Conservation (phyloP, 2,888 invertebrate species). For the Papilio gigon region DNA sequence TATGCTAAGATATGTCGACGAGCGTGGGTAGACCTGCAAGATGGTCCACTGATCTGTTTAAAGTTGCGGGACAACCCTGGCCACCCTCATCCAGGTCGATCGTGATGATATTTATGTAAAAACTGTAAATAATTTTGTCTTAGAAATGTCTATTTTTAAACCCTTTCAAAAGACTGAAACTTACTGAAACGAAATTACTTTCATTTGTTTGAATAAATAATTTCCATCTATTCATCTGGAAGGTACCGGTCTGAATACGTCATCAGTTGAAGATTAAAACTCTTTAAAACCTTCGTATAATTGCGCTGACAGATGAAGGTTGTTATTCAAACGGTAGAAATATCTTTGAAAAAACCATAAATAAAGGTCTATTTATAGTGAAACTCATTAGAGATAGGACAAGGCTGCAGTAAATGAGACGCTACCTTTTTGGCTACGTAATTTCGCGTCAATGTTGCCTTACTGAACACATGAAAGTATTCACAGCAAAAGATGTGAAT, state of each 20-base stretch:
- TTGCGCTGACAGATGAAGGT: constrained; percentile 3
- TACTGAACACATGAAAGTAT: background rate
- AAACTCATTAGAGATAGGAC: constrained; percentile 21
- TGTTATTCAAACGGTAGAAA: constrained; percentile 8
- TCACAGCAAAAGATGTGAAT: too few relatives aligned
- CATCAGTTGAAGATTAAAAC: constrained; percentile 23
- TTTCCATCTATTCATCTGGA: background rate
- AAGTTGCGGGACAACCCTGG: too few relatives aligned
- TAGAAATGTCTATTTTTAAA: background rate
- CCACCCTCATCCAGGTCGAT: too few relatives aligned
- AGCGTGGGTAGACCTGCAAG: too few relatives aligned
- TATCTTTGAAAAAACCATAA: constrained; percentile 13
- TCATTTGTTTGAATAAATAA: background rate
- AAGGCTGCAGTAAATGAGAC: background rate
- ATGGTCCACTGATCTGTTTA: too few relatives aligned
- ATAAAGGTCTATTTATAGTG: background rate
- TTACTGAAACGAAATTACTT: background rate
- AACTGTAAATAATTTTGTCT: background rate
- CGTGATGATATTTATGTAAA: too few relatives aligned
- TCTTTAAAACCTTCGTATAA: constrained; percentile 20
- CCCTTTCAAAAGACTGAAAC: background rate
- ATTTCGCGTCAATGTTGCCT: background rate
- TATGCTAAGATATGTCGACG: too few relatives aligned
- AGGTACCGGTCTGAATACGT: constrained; percentile 11
- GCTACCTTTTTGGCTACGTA: background rate